A percentile compares a stretch with the other conserved stretches of the same genome.
Evolutionary conservation across 2,113 vertebrate species (phyloP).

Genomic region (Ellobius talpinus): DNA sequence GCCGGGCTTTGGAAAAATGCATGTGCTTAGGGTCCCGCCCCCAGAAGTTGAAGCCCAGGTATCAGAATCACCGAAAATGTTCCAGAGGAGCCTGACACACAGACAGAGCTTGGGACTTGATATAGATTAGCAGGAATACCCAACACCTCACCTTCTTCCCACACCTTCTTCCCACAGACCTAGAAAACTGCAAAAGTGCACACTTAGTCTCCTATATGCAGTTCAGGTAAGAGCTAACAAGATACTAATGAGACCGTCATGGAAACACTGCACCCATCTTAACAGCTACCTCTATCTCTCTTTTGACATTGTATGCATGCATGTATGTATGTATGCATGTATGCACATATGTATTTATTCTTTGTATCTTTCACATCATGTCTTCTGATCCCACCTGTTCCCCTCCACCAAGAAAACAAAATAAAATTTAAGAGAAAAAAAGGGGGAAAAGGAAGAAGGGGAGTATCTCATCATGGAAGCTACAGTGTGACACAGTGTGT

Average conservation of each 20-base stretch:
- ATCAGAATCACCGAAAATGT: not conserved
- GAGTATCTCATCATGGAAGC: too few relatives aligned
- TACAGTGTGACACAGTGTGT: too few relatives aligned
- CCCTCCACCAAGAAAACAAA: too few relatives aligned
- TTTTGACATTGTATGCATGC: too few relatives aligned
- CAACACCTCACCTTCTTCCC: not conserved
- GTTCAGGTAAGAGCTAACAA: not conserved
- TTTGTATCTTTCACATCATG: too few relatives aligned
- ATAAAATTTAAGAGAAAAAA: too few relatives aligned
- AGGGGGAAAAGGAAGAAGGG: too few relatives aligned
- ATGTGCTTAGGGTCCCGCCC: not conserved
- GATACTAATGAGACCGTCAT: not conserved
- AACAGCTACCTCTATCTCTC: not conserved
- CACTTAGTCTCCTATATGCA: not conserved
- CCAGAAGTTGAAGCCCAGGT: not conserved
- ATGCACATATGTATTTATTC: too few relatives aligned
- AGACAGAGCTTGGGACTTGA: not conserved
- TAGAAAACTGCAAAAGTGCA: constrained; percentile 6
- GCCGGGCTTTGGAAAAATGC: not conserved
- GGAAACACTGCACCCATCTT: constrained; percentile 5
- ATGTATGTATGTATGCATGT: too few relatives aligned
- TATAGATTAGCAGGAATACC: not conserved
- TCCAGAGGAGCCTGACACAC: not conserved
- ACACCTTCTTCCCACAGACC: constrained; percentile 4
- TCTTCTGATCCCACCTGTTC: too few relatives aligned